Evolutionary conservation across 92 coral and sea anemone species (phyloP).

Genomic region (Actinernus sp.): DNA sequence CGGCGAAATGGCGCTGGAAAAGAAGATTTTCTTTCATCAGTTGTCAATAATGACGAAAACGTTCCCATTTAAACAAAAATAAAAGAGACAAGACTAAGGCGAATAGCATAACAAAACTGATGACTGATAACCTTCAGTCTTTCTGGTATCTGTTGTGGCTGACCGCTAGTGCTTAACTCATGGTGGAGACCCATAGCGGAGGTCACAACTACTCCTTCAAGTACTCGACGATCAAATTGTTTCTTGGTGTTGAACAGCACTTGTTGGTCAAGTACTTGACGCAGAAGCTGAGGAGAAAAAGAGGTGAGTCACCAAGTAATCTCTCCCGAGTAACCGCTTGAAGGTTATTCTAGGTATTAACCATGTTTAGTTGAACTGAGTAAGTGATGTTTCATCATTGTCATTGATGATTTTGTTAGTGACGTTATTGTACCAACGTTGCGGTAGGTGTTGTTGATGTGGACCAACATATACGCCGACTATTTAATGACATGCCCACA

Average conservation of each 20-base stretch:
- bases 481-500: too few species aligned
- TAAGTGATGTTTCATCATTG: too few species aligned
- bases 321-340: neutral
- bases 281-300: slow-evolving; percentile 62
- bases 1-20: slow-evolving; percentile 96
- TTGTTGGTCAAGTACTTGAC: slow-evolving; percentile 91
- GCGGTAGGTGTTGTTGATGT: too few species aligned
- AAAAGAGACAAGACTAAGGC: too few species aligned
- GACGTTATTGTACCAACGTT: too few species aligned
- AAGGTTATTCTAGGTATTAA: neutral
- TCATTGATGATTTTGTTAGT: too few species aligned
- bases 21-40: neutral
- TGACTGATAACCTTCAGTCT: slow-evolving; percentile 79
- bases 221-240: slow-evolving; percentile 96
- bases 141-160: slow-evolving; percentile 76
- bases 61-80: too few species aligned
- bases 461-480: too few species aligned
- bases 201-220: slow-evolving; percentile 87
- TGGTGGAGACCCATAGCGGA: slow-evolving; percentile 86
- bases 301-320: neutral
- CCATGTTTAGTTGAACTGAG: neutral
- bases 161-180: slow-evolving; percentile 62
- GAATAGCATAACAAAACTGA: neutral
- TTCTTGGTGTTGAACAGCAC: slow-evolving; percentile 89
- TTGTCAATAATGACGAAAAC: too few species aligned